Percentiles rank a stretch among this genome's conserved stretches.
phyloP scores from a whole-genome alignment of 2,113 vertebrate species.

The Heliornis fulica region DNA sequence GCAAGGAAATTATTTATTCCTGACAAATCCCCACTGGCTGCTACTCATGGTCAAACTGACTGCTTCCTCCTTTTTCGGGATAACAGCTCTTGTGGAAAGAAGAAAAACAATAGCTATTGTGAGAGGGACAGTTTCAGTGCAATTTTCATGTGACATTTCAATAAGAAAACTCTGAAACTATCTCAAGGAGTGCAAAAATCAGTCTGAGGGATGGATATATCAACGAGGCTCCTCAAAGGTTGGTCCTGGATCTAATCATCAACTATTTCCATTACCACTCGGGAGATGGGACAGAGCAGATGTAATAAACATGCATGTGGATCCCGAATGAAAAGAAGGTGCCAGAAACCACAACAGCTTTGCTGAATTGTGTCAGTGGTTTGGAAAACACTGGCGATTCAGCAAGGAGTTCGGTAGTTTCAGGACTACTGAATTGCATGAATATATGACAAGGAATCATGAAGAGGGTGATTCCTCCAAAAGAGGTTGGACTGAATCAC shows the following conservation, averaged over 20 bases:
- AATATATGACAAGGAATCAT: neutral
- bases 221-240: neutral
- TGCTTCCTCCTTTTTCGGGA: neutral
- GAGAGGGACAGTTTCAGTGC: neutral
- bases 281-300: neutral
- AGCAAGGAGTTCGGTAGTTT: neutral
- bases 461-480: neutral
- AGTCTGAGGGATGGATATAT: neutral
- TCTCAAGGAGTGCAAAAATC: neutral
- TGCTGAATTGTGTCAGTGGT: neutral
- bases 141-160: neutral
- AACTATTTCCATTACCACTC: neutral
- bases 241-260: neutral
- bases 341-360: neutral
- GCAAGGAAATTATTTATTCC: neutral
- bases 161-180: neutral
- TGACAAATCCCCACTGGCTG: neutral
- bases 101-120: accelerated
- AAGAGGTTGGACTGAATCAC: neutral
- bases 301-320: neutral
- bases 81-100: neutral
- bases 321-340: neutral
- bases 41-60: neutral
- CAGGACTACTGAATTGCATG: neutral
- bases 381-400: neutral